Base-by-base conservation (phyloP, 2,888 invertebrate genomes). In the Caradrina clavipalpis region DNA sequence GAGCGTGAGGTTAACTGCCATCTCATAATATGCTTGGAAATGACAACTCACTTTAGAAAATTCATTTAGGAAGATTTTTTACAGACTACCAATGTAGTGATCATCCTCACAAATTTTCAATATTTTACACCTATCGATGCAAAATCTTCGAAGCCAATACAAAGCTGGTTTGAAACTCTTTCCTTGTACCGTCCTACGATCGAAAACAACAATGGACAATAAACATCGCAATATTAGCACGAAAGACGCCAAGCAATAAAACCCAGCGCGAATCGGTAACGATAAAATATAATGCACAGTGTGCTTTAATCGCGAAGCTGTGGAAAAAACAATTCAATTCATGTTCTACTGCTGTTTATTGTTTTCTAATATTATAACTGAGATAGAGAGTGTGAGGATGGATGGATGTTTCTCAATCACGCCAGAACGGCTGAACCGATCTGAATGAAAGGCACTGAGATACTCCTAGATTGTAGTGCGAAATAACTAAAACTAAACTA, bases 201-300 rank as follows among this genome's bases (percentile, higher is more conserved):
- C 68, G n/a, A 17, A 73, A 60, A 54, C 39, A 78, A 76, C 76
- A 76, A 77, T 78, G 73, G 73, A 73, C 51, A 59, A 69, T 77
- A 77, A 77, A 77, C 86, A 86, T 78, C 77, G 83, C 80, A 83
- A 85, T 88, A 89, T 88, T 86, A 83, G 85, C 66, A 66, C 79
- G 84, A 85, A 89, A 87, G 86, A 89, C 85, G 85, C 71, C 70
- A 64, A 51, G 82, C 83, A 86, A 86, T 89, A 89, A 88, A 88
- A 88, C 78, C 81, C 87, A 85, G 86, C 69, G 79, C 81, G 87
- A 88, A 90, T 88, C 75, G 82, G 84, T 84, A 82, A 83, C 83
- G 82, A 88, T 87, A 86, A 88, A 86, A 81, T 82, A 78, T 73
- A 73, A 71, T 45, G 73, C 76, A 82, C 75, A 79, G 62, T 76